Percentiles rank a stretch among this genome's conserved stretches.
Conservation (phyloP, 2,797 vertebrate genomes). For the Sebastiscus tertius region DNA sequence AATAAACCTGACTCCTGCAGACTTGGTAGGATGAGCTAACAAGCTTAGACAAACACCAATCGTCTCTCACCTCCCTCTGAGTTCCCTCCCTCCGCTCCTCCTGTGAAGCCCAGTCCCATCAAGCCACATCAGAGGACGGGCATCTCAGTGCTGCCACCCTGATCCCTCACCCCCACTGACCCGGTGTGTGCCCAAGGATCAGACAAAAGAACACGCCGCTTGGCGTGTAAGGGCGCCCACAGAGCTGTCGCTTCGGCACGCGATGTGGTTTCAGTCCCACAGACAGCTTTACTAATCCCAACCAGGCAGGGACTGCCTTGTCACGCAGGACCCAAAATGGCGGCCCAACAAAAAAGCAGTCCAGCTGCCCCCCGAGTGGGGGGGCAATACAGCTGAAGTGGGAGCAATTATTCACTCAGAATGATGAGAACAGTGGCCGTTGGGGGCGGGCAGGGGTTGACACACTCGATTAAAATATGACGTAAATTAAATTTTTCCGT, state of each 20-base stretch:
- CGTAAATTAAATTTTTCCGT: slow-evolving; percentile 60
- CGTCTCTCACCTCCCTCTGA: slow-evolving; percentile 57
- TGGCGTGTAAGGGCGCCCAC: slow-evolving; percentile 60
- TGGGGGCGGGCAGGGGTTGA: slow-evolving; percentile 22
- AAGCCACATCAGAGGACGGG: slow-evolving; percentile 70
- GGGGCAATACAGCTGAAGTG: slow-evolving; percentile 47
- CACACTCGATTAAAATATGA: slow-evolving; percentile 66
- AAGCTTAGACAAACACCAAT: slow-evolving; percentile 69
- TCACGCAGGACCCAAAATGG: slow-evolving; percentile 69
- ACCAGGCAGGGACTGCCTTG: slow-evolving; percentile 50
- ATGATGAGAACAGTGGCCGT: slow-evolving; percentile 32
- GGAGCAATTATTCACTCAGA: slow-evolving; percentile 61
- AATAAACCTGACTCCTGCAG: slow-evolving; percentile 52
- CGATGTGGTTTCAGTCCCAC: slow-evolving; percentile 48
- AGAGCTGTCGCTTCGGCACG: slow-evolving; percentile 68
- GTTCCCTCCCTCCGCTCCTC: slow-evolving; percentile 29
- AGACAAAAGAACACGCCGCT: slow-evolving; percentile 71
- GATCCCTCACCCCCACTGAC: slow-evolving; percentile 54
- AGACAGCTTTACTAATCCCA: slow-evolving; percentile 63
- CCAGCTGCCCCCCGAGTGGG: slow-evolving; percentile 29
- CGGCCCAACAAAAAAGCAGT: slow-evolving; percentile 3
- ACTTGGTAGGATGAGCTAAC: slow-evolving; percentile 68
- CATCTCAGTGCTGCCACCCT: slow-evolving; percentile 62
- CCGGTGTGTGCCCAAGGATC: slow-evolving; percentile 62
- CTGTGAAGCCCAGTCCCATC: slow-evolving; percentile 59